Evolutionary conservation across 2,113 vertebrate genomes (phyloP).

Genomic region (Corythornis cristatus): DNA sequence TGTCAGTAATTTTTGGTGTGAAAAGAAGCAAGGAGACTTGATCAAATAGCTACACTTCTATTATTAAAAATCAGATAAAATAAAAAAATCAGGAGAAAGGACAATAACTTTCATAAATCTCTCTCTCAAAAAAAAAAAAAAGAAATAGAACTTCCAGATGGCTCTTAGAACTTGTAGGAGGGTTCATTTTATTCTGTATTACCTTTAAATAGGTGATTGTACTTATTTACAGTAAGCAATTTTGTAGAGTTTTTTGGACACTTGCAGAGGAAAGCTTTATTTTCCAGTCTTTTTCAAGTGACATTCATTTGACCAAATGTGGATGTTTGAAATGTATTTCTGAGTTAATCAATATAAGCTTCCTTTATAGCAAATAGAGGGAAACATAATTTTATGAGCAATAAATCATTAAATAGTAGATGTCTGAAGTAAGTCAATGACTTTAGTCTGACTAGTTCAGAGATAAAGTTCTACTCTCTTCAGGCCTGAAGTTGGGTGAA

Average conservation of each 20-base stretch:
- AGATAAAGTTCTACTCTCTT: not conserved
- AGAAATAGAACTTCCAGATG: not conserved
- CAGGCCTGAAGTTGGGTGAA: not conserved
- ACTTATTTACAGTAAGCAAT: not conserved
- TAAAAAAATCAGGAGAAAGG: not conserved
- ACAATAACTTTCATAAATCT: not conserved
- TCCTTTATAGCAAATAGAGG: not conserved
- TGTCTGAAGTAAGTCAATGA: not conserved
- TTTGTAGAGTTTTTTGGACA: not conserved
- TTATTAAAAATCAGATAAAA: not conserved
- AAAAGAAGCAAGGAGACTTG: not conserved
- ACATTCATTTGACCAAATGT: not conserved
- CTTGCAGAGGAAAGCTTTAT: not conserved
- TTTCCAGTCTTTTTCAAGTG: not conserved
- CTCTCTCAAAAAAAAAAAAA: not conserved
- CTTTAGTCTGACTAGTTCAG: not conserved
- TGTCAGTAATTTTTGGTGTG: not conserved
- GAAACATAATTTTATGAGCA: not conserved
- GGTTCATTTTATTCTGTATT: not conserved
- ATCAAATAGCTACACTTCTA: not conserved
- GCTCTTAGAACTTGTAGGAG: not conserved
- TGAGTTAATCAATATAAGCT: not conserved
- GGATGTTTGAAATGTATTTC: not conserved
- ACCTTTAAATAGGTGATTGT: not conserved
- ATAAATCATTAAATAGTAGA: not conserved